Conservation (phyloP, 2,888 invertebrate genomes). For the Chloroclystis v-ata region DNA sequence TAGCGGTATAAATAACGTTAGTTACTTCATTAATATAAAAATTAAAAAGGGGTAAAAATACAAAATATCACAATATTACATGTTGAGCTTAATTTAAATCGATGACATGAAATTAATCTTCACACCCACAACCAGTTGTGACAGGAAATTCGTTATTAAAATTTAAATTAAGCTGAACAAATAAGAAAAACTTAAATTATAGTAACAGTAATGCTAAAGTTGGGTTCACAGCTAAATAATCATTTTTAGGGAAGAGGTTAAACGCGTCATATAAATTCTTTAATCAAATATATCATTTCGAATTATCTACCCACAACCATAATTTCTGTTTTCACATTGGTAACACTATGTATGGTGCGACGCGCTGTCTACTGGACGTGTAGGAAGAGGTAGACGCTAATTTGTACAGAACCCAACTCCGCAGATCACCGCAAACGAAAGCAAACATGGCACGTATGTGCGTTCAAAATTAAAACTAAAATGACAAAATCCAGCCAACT, state of each 20-base stretch:
- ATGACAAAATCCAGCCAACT: conserved; percentile 66
- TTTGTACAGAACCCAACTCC: conserved; percentile 45
- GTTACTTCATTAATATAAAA: conserved; percentile 56
- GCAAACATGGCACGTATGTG: conserved; percentile 51
- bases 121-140: conserved; percentile 43
- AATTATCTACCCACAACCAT: conserved; percentile 77
- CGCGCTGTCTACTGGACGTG: conserved; percentile 36
- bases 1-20: conserved; percentile 61
- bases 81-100: conserved; percentile 77
- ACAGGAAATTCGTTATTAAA: conserved; percentile 29
- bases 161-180: conserved; percentile 77
- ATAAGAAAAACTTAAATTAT: conserved; percentile 50
- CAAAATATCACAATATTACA: conserved; percentile 78
- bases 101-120: conserved; percentile 36
- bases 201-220: conserved; percentile 39
- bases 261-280: conserved; percentile 51
- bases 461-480: conserved; percentile 42
- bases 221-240: conserved; percentile 32
- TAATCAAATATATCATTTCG: conserved; percentile 69
- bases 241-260: conserved; percentile 40
- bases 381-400: conserved; percentile 39
- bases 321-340: conserved; percentile 63
- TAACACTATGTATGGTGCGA: conserved; percentile 61
- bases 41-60: conserved; percentile 66
- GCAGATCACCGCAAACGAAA: conserved; percentile 40